A percentile compares a stretch with the other conserved stretches of the same genome.
phyloP scores from a whole-genome alignment of 1,140 invertebrate genomes.

The Hyposmocoma kahamanoa region DNA sequence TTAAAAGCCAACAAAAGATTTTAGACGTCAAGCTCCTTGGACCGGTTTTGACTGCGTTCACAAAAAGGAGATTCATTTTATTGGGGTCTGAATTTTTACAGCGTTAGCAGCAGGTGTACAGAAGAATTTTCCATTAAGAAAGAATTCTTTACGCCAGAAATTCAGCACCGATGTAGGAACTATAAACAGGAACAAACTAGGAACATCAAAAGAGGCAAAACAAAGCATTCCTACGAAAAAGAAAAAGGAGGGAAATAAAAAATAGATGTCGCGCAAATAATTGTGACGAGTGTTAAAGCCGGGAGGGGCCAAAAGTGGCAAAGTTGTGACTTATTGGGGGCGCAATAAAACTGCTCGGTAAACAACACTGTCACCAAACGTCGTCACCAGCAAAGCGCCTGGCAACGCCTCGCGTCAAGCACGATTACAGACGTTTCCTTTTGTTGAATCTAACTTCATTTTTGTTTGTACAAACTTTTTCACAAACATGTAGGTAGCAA shows the following conservation, averaged over 20 bases:
- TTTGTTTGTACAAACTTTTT: background rate
- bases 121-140: background rate
- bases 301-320: constrained; percentile 3
- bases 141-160: background rate
- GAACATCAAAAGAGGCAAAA: constrained; percentile 17
- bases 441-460: background rate
- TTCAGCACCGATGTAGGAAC: background rate
- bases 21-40: no score
- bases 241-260: constrained; percentile 12
- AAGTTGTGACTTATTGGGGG: constrained; percentile 29
- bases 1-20: no score
- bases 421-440: background rate
- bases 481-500: no score
- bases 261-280: constrained; percentile 30
- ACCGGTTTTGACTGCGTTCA: no score
- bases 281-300: constrained; percentile 13
- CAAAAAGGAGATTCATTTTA: no score
- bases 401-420: background rate
- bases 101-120: no score
- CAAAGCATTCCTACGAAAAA: constrained; percentile 8
- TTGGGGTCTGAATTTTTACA: no score
- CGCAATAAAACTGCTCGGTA: constrained; percentile 10
- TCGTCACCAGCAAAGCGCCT: background rate
- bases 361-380: background rate
- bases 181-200: constrained; percentile 7